A percentile compares a stretch with the other conserved stretches of the same genome.
Conservation (phyloP, 2,888 invertebrate genomes). For the Mechanitis messenoides region DNA sequence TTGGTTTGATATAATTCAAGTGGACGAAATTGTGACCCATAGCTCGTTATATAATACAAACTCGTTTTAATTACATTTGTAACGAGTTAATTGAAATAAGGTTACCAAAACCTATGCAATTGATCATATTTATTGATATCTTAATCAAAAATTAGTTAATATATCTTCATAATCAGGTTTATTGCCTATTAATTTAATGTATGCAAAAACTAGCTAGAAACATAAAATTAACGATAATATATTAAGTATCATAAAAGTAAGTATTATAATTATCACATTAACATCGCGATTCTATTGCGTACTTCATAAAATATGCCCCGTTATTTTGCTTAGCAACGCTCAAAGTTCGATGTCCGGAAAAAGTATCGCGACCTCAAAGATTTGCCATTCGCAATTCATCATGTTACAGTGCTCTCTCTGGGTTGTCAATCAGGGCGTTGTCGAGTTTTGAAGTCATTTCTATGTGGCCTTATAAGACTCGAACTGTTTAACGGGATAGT, state of each 20-base stretch:
- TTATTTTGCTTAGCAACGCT: conserved; percentile 63
- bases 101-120: neutral
- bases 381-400: conserved; percentile 68
- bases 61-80: no score
- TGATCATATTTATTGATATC: neutral
- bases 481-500: neutral
- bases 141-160: conserved; percentile 2
- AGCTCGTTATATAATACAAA: no score
- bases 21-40: no score
- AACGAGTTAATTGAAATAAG: no score
- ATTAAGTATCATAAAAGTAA: neutral
- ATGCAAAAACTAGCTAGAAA: neutral
- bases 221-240: neutral
- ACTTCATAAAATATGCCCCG: conserved; percentile 45
- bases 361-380: conserved; percentile 66
- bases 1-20: no score
- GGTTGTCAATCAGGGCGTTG: conserved; percentile 43
- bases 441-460: conserved; percentile 25
- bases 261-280: conserved; percentile 40
- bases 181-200: neutral
- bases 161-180: conserved; percentile 13
- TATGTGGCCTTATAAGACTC: conserved; percentile 22
- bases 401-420: conserved; percentile 44
- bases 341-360: conserved; percentile 69
- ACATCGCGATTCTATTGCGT: conserved; percentile 28